A percentile compares a stretch with the other conserved stretches of the same genome.
Conservation (phyloP, 2,888 invertebrate species). For the Drosophila maculinotata region DNA sequence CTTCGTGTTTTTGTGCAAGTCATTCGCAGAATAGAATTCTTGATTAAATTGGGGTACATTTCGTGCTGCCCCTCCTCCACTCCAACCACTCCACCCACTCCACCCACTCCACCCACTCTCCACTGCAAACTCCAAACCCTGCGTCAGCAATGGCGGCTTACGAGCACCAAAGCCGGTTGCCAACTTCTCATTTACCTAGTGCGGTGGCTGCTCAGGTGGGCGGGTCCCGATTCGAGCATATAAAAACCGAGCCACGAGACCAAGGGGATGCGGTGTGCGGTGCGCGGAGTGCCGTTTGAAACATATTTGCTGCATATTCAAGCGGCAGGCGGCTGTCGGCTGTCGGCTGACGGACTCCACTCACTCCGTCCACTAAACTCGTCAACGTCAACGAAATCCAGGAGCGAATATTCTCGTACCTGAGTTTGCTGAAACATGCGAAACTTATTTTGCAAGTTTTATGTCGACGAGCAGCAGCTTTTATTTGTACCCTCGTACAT, state of each 20-base stretch:
- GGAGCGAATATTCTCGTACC: conserved; percentile 55
- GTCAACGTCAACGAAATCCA: conserved; percentile 54
- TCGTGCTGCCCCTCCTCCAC: conserved; percentile 50
- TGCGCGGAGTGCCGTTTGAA: conserved; percentile 60
- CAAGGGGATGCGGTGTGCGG: conserved; percentile 6
- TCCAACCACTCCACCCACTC: too few species aligned
- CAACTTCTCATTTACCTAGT: conserved; percentile 66
- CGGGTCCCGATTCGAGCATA: conserved; percentile 53
- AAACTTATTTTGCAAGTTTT: conserved; percentile 82
- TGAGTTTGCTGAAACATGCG: conserved; percentile 75
- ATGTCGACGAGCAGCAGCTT: conserved; percentile 71
- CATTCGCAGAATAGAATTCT: conserved; percentile 81
- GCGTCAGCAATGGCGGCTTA: conserved; percentile 49
- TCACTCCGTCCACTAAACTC: conserved; percentile 17
- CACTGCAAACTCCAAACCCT: neutral
- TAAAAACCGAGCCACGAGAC: conserved; percentile 52
- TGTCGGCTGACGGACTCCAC: conserved; percentile 8
- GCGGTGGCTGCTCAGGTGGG: conserved; percentile 57
- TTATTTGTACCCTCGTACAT: conserved; percentile 67
- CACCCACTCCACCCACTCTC: neutral
- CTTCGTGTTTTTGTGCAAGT: conserved; percentile 76
- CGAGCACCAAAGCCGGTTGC: conserved; percentile 33
- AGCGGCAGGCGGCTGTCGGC: conserved; percentile 39
- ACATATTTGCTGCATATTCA: conserved; percentile 78
- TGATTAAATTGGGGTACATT: conserved; percentile 82